These are phyloP conservation scores for Cataglyphis rosenhaueri DNA, from an alignment of 2,888 invertebrate species.

Conservation along the genomic window DNA sequence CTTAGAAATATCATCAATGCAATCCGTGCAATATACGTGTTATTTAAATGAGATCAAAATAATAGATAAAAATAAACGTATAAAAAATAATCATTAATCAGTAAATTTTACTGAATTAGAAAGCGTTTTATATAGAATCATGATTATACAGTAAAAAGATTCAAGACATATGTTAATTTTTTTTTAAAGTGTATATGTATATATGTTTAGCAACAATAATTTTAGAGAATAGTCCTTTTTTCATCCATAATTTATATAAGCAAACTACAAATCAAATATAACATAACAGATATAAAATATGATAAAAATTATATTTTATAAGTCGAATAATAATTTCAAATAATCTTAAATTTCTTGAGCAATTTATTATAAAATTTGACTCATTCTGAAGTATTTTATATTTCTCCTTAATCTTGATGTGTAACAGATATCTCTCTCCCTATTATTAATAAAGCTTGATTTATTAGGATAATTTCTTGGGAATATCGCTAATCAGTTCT, in stretches of 20 bases:
- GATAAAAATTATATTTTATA: not conserved
- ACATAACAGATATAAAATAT: not conserved
- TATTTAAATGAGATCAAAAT: not conserved
- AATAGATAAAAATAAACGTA: not conserved
- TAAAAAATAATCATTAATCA: not conserved
- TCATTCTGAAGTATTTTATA: not conserved
- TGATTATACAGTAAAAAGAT: not conserved
- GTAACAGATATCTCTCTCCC: not conserved
- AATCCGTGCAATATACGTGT: not conserved
- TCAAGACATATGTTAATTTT: not conserved
- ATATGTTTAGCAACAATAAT: not conserved
- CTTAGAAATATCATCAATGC: not conserved
- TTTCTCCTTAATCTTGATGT: not conserved
- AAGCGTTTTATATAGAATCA: not conserved
- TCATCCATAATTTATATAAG: not conserved
- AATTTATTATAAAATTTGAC: not conserved
- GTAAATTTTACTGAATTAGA: not conserved
- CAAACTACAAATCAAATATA: conserved; percentile 15
- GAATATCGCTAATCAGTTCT: not conserved
- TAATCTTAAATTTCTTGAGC: not conserved
- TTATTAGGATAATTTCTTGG: not conserved
- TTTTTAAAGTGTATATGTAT: not conserved
- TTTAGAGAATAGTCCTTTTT: conserved; percentile 10
- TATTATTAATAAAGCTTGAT: not conserved
- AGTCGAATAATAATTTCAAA: not conserved